Evolutionary conservation across 37 sponge, comb jelly and placozoan species (phyloP), one percentile per base, ranked within the genome.

Genomic region (Haliclona indistincta): DNA sequence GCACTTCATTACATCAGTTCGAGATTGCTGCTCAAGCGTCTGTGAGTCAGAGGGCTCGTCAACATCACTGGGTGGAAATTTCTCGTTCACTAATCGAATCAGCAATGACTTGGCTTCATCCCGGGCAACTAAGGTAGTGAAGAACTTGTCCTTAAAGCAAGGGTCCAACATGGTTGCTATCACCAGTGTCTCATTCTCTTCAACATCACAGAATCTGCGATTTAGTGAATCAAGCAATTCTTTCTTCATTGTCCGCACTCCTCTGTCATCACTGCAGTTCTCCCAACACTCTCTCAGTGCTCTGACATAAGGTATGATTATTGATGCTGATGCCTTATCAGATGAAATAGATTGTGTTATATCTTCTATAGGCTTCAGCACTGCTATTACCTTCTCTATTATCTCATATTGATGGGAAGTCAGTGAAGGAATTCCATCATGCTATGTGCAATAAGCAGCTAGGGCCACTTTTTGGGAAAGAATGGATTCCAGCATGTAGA

Each of bases 111-210:
- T 54, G 8, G 74, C 61, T 30, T 39, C 22, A 40, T 17, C 35
- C 25, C 55, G 37, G 11, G 1, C 20, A 22, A 17, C 32, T 2
- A 36, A 38, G 1, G 38, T 32, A 74, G 38, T 39, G 23, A 55
- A 74, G 25, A 54, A 74, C 25, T 56, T 74, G 58, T 74, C 61
- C 58, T 74, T 74, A 40, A 74, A 74, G 74, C 74, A 55, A 35
- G 73, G 58, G 11, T 69, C 70, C 28, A 69, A n/a, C 23, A 54
- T 23, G 2, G 56, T 54, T 26, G 56, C 56, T 53, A 72, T 6
- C 7, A 26, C 73, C 43, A 72, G 56, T 10, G 37, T 2, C 36
- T 72, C 56, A 53, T 54, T 17, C 4, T 11, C 7, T 54, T 53
- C 73, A 40, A 72, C 56, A 72, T 72, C 37, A 28, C 30, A 5